phyloP scores from a whole-genome alignment of 2,888 invertebrate genomes.

The Coelopa pilipes region DNA sequence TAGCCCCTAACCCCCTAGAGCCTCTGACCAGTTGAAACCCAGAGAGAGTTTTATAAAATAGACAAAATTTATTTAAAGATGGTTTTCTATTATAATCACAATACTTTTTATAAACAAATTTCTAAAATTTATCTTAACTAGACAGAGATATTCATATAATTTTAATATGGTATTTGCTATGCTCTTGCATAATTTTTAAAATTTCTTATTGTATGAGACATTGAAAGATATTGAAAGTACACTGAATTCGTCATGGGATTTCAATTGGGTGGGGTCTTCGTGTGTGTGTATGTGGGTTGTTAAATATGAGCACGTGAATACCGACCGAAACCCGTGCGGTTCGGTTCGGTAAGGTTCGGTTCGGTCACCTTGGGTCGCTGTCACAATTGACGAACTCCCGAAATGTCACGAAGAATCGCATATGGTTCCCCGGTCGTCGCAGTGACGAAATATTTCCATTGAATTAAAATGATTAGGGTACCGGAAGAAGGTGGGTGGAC shows the following conservation, averaged over 20 bases:
- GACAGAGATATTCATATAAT: constrained; percentile 22
- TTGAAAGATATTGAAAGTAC: not conserved
- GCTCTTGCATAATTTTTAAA: constrained; percentile 1
- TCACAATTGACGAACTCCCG: not conserved
- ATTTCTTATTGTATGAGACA: not conserved
- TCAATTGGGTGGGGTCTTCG: too few species aligned
- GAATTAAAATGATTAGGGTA: not conserved
- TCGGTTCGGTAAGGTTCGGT: too few species aligned
- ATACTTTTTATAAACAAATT: constrained; percentile 62
- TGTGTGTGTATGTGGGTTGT: too few species aligned
- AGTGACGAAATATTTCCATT: constrained; percentile 6
- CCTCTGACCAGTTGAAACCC: not conserved
- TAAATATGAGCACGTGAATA: too few species aligned
- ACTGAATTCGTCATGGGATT: not conserved
- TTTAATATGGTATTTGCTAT: constrained; percentile 14
- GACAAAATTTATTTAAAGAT: constrained; percentile 49
- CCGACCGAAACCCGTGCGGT: too few species aligned
- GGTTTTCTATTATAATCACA: constrained; percentile 62
- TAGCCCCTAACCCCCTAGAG: not conserved
- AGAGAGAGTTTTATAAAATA: constrained; percentile 27
- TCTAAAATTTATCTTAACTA: constrained; percentile 59
- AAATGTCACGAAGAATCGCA: not conserved
- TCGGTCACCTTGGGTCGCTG: not conserved
- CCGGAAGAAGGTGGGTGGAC: not conserved
- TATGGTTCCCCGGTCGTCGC: not conserved